A percentile compares a stretch with the other conserved stretches of the same genome.
These are phyloP conservation scores for Dryobotodes eremita DNA, from an alignment of 2,888 invertebrate species.

Conservation along the genomic window DNA sequence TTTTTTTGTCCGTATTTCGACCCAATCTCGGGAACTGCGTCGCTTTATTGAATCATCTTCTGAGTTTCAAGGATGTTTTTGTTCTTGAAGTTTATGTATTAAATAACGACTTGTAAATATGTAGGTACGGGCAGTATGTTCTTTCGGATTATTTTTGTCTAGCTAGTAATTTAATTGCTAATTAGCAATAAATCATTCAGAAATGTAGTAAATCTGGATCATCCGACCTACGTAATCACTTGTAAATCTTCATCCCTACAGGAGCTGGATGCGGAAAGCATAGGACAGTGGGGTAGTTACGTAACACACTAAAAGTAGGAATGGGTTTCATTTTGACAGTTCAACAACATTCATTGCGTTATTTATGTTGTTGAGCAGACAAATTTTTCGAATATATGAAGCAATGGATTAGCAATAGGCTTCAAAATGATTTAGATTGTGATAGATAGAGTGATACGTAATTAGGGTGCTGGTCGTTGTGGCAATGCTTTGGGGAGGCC, in stretches of 20 bases:
- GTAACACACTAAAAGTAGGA: no score
- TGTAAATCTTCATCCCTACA: not conserved
- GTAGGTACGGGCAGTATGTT: not conserved
- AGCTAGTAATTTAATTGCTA: not conserved
- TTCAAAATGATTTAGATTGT: no score
- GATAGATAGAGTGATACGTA: no score
- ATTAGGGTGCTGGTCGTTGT: no score
- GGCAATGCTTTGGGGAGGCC: not conserved
- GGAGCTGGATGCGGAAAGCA: not conserved
- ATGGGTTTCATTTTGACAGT: no score
- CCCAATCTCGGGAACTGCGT: conserved; percentile 65
- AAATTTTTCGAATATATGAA: no score
- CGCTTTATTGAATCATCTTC: conserved; percentile 67
- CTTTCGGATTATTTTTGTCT: conserved; percentile 2
- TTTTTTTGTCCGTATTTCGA: conserved; percentile 71
- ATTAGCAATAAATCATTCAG: not conserved
- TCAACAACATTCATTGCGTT: no score
- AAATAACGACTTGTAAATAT: conserved; percentile 9
- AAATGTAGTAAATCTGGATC: not conserved
- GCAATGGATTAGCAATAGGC: no score
- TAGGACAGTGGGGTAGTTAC: no score
- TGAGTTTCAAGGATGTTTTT: conserved; percentile 57
- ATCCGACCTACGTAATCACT: not conserved
- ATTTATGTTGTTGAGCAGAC: no score
- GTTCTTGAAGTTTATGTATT: conserved; percentile 37